These are phyloP conservation scores for Caloenas nicobarica DNA, from an alignment of 2,113 vertebrate genomes.

Conservation along the genomic window DNA sequence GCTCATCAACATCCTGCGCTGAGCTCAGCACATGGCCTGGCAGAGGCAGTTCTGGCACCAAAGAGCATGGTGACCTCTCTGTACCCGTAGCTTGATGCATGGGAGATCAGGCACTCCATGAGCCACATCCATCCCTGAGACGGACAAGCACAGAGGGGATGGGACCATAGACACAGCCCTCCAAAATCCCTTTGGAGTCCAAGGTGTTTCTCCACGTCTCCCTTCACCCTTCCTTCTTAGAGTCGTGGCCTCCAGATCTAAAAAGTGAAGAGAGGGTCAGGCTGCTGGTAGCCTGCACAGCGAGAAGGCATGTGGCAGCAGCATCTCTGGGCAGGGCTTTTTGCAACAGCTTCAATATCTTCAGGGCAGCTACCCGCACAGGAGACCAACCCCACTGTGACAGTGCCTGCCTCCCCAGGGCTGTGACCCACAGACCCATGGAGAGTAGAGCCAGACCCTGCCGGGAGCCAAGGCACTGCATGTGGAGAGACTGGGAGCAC, in stretches of 20 bases:
- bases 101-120: background rate
- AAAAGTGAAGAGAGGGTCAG: background rate
- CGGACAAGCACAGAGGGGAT: background rate
- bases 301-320: fast-evolving
- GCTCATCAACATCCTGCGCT: background rate
- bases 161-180: background rate
- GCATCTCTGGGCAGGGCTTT: background rate
- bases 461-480: background rate
- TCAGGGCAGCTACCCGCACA: background rate
- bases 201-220: background rate
- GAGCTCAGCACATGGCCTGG: background rate
- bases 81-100: background rate
- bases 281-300: background rate
- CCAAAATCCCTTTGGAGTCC: background rate
- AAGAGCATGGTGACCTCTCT: background rate
- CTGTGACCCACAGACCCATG: background rate
- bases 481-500: background rate
- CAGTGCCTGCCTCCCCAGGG: background rate
- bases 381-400: background rate
- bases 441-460: background rate
- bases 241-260: background rate
- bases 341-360: background rate
- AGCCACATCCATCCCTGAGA: background rate
- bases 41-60: background rate
- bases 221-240: background rate